Percentiles rank a stretch among this genome's conserved stretches.
Evolutionary conservation across 2,113 vertebrate genomes (phyloP).

Genomic region (Baryphthengus martii): DNA sequence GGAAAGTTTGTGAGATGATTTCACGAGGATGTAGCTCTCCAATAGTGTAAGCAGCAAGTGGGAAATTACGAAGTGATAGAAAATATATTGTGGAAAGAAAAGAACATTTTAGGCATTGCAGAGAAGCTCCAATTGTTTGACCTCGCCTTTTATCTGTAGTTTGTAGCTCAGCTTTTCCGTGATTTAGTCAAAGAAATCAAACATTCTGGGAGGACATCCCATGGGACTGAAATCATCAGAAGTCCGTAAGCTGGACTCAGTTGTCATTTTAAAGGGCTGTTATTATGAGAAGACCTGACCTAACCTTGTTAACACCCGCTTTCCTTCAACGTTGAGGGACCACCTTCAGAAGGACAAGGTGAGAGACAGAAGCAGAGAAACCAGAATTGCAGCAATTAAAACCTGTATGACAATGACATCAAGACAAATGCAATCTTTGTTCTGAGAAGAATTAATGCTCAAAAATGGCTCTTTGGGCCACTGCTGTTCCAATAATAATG

Average conservation of each 20-base stretch:
- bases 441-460: not conserved
- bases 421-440: not conserved
- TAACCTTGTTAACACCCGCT: not conserved
- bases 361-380: not conserved
- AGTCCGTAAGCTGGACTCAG: not conserved
- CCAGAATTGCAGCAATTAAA: not conserved
- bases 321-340: not conserved
- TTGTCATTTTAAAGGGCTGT: not conserved
- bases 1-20: not conserved
- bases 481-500: not conserved
- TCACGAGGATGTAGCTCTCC: not conserved
- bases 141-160: not conserved
- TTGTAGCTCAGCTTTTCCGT: not conserved
- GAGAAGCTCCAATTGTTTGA: not conserved
- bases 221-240: not conserved
- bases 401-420: not conserved
- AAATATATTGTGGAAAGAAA: not conserved
- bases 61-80: not conserved
- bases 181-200: not conserved
- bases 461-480: not conserved
- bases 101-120: conserved; percentile 5
- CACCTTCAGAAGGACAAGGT: not conserved
- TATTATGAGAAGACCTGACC: not conserved
- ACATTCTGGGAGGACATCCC: not conserved
- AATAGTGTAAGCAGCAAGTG: not conserved